phyloP scores from a whole-genome alignment of 2,113 vertebrate genomes.

The Petaurus breviceps region DNA sequence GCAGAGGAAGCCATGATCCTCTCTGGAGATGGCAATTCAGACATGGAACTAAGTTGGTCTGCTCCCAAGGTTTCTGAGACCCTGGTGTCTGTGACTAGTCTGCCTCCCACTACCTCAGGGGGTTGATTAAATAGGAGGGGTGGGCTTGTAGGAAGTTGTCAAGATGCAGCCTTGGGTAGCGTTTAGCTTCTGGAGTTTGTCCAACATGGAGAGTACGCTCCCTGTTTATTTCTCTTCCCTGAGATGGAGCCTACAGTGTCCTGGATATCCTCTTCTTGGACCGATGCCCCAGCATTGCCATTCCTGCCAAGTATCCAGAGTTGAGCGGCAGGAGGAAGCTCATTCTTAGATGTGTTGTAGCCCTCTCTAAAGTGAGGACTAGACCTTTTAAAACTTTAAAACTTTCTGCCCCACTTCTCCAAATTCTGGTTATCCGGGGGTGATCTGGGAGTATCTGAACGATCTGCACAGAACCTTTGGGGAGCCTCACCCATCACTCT shows the following conservation, averaged over 20 bases:
- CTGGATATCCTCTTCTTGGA: not conserved
- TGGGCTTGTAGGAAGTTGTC: not conserved
- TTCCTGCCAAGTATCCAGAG: not conserved
- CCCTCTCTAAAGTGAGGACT: conserved; percentile 36
- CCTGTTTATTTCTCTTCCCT: not conserved
- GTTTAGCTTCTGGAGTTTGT: not conserved
- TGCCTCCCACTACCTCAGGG: not conserved
- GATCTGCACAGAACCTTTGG: conserved; percentile 64
- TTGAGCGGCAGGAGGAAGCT: not conserved
- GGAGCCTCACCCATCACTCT: conserved; percentile 71
- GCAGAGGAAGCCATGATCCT: not conserved
- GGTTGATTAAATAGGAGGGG: not conserved
- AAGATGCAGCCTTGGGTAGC: not conserved
- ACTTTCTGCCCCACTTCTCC: conserved; percentile 38
- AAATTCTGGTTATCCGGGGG: conserved; percentile 51
- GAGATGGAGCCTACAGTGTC: not conserved
- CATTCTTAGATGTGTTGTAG: not conserved
- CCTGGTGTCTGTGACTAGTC: not conserved
- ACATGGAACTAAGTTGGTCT: not conserved
- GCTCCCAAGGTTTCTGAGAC: not conserved
- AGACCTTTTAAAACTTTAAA: conserved; percentile 25
- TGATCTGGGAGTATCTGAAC: conserved; percentile 36
- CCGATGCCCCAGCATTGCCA: not conserved
- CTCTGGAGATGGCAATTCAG: not conserved
- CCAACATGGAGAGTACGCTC: not conserved